Percentiles rank a stretch among this genome's conserved stretches.
These are phyloP conservation scores for Oligia strigilis DNA, from an alignment of 2,888 invertebrate genomes.

Conservation along the genomic window DNA sequence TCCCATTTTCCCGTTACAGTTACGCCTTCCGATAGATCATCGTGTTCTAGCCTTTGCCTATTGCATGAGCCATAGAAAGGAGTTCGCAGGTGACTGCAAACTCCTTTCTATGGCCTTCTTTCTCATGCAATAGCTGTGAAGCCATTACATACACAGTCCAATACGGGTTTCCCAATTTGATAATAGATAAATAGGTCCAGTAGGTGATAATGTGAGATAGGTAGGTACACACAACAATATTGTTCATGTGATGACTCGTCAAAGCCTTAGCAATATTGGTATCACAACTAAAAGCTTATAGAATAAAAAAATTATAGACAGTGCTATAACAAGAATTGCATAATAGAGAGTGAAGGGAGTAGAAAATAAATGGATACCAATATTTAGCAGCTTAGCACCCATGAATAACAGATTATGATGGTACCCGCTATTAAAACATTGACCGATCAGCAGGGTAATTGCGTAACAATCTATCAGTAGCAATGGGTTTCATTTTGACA, in stretches of 20 bases:
- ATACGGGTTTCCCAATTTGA: conserved; percentile 4
- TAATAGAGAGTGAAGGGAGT: not conserved
- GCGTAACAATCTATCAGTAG: no score
- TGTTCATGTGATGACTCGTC: not conserved
- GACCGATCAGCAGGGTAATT: no score
- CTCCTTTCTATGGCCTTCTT: no score
- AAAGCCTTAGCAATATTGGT: not conserved
- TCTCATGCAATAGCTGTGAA: not conserved
- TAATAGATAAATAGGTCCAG: conserved; percentile 17
- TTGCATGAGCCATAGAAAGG: not conserved
- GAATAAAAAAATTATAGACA: not conserved
- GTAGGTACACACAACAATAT: not conserved
- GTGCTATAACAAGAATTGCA: not conserved
- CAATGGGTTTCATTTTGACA: no score
- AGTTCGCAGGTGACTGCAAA: not conserved
- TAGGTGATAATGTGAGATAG: conserved; percentile 20
- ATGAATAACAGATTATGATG: not conserved
- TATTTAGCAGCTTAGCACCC: not conserved
- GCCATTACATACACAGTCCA: not conserved
- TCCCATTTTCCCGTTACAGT: not conserved
- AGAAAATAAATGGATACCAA: not conserved
- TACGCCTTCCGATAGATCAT: not conserved
- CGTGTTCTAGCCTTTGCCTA: no score
- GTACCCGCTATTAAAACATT: not conserved
- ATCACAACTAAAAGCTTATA: not conserved